A percentile compares a stretch with the other conserved stretches of the same genome.
Evolutionary conservation across 2,797 vertebrate species (phyloP).

Genomic region (Sciaenops ocellatus): DNA sequence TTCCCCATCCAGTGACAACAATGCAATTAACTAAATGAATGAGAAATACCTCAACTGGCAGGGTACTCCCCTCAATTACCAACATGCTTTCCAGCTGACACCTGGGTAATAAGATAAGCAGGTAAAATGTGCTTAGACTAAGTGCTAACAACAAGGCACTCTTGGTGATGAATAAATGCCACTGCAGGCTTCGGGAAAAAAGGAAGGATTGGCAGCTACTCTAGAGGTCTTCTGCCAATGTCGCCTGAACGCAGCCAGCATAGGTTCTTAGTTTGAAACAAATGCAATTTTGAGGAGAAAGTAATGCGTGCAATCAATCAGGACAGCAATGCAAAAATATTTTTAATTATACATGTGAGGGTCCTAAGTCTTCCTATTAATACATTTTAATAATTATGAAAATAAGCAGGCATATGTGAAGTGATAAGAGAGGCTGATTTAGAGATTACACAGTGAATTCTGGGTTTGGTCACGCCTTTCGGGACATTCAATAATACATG

Average conservation of each 20-base stretch:
- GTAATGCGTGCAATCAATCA: slow-evolving; percentile 40
- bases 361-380: slow-evolving; percentile 38
- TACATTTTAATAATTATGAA: slow-evolving; percentile 43
- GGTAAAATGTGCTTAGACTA: slow-evolving; percentile 75
- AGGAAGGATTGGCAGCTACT: slow-evolving; percentile 67
- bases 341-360: slow-evolving; percentile 41
- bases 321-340: slow-evolving; percentile 13
- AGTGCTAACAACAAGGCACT: slow-evolving; percentile 78
- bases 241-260: slow-evolving; percentile 47
- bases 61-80: slow-evolving; percentile 73
- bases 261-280: slow-evolving; percentile 56
- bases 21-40: slow-evolving; percentile 73
- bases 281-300: slow-evolving; percentile 58
- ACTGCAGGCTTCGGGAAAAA: slow-evolving; percentile 53
- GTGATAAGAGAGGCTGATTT: background rate
- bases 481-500: background rate
- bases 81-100: slow-evolving; percentile 65
- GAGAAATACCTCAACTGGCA: slow-evolving; percentile 62
- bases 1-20: slow-evolving; percentile 47
- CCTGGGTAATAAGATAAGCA: slow-evolving; percentile 79
- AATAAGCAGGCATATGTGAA: slow-evolving; percentile 16
- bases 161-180: slow-evolving; percentile 70
- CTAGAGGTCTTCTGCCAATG: slow-evolving; percentile 61
- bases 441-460: background rate
- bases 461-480: background rate